Evolutionary conservation across 2,888 invertebrate species (phyloP).

Genomic region (Bursaphelenchus okinawaensis): DNA sequence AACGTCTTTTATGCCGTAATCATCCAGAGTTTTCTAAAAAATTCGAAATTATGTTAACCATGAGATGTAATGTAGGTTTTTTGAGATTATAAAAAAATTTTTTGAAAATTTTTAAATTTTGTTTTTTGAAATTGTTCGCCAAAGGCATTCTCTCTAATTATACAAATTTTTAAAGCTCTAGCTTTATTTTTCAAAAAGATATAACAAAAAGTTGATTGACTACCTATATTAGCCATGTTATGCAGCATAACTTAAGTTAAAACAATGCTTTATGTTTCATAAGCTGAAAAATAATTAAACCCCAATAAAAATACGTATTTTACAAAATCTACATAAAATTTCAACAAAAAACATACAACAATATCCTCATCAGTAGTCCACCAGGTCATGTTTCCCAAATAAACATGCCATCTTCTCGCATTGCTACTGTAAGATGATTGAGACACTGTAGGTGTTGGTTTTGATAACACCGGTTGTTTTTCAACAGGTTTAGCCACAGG

Average conservation of each 20-base stretch:
- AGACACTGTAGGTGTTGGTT: constrained; percentile 3
- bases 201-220: too few relatives aligned
- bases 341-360: constrained; percentile 20
- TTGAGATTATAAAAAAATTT: constrained; percentile 12
- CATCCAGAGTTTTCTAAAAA: constrained; percentile 69
- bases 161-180: too few relatives aligned
- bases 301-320: not conserved
- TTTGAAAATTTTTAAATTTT: constrained; percentile 5
- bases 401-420: constrained; percentile 67
- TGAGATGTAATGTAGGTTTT: not conserved
- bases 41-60: not conserved
- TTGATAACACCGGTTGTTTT: not conserved
- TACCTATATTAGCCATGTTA: too few relatives aligned
- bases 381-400: constrained; percentile 98
- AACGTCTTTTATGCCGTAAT: constrained; percentile 83
- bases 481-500: not conserved
- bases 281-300: too few relatives aligned
- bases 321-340: constrained; percentile 1
- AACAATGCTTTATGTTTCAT: too few relatives aligned
- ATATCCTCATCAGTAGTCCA: constrained; percentile 57
- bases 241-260: too few relatives aligned
- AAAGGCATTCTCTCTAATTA: too few relatives aligned
- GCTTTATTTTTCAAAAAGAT: too few relatives aligned
- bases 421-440: not conserved
- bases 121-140: not conserved